Evolutionary conservation across 2,797 vertebrate genomes (phyloP), one percentile per base, ranked within the genome.

Genomic region (Onychomys leucogaster): DNA sequence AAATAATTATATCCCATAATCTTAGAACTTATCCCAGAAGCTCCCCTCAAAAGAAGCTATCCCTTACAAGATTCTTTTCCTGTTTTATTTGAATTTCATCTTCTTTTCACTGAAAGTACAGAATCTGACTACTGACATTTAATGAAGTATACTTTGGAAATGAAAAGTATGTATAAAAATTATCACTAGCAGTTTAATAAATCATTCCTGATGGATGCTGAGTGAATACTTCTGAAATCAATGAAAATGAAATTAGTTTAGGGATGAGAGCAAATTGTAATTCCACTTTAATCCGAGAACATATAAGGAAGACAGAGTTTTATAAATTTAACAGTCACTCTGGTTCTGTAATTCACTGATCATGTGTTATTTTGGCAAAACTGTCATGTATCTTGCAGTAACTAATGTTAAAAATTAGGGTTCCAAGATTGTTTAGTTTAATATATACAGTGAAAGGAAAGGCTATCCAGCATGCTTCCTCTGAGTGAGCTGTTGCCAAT

Each of bases 181-280:
- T 78, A 88, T 7, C 69, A 12, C 5, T 88, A 61, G 63, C 11
- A 87, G 9, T 46, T 93, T 90, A 83, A 84, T 89, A 92, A 87
- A 83, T 92, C 69, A 57, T 84, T 69, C 43, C 2, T 95, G 81
- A n/a, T 75, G 2, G 37, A 29, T 85, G 80, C 29, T 69, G 41
- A 86, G 23, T 86, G 52, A 90, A 46, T 76, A 57, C 95, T 86
- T 96, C 43, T 86, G 8, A 89, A 86, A 93, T 86, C 73, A 61
- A 41, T 89, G 49, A 78, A n/a, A 75, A 71, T 85, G 19, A 77
- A 65, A 78, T 77, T 57, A 90, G 49, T 76, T 88, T 84, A 76
- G 46, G 46, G 81, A 49, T 63, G n/a, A 46, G 85, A 16, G 16
- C 2, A 90, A 75, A 83, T 59, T 52, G 8, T 88, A 27, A 95